Percentiles rank a stretch among this genome's conserved stretches.
phyloP scores from a whole-genome alignment of 2,888 invertebrate genomes.

The Noctua janthina region DNA sequence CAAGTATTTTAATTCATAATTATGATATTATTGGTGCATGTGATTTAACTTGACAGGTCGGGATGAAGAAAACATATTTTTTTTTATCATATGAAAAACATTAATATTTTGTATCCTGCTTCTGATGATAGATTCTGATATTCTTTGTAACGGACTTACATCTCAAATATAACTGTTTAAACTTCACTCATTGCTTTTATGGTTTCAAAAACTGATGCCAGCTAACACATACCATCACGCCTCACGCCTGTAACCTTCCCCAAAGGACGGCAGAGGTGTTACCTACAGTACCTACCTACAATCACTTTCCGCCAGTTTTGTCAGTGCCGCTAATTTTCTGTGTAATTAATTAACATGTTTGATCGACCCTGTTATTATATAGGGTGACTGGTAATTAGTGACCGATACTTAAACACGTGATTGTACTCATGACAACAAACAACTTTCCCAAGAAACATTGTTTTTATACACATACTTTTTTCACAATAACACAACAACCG shows the following conservation, averaged over 20 bases:
- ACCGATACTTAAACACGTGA: no score
- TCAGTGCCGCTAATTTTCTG: neutral
- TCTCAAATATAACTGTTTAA: neutral
- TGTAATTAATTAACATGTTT: neutral
- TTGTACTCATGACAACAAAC: no score
- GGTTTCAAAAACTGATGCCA: neutral
- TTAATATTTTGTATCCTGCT: no score
- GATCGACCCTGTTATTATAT: neutral
- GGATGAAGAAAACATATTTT: conserved; percentile 36
- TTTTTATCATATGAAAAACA: neutral
- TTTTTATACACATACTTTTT: no score
- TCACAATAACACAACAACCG: no score
- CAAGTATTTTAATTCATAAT: conserved; percentile 35
- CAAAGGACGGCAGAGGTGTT: neutral
- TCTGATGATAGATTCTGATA: neutral
- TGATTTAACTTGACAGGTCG: conserved; percentile 47
- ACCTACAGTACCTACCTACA: neutral
- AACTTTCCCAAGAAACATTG: no score
- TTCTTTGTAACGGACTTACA: neutral
- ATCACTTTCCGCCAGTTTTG: neutral
- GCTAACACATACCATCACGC: neutral
- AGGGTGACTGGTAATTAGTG: no score
- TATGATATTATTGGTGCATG: conserved; percentile 57
- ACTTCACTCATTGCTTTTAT: neutral
- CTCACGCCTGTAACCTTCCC: neutral